Base-by-base conservation (phyloP, 2,888 invertebrate species). In the Dryobota labecula region DNA sequence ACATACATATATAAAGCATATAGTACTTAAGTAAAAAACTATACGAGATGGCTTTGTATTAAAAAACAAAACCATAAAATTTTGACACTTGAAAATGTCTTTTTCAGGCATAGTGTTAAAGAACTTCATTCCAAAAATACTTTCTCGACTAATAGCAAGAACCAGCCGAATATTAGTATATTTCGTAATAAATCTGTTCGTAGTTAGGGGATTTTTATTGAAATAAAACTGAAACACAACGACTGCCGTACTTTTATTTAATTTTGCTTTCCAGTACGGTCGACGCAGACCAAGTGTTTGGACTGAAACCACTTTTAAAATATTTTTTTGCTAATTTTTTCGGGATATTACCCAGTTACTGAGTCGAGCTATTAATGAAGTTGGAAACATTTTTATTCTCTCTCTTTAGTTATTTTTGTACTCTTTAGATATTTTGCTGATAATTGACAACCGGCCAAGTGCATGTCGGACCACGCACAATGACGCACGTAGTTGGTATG, bases 261-360 rank as follows among this genome's bases (percentile, higher is more conserved):
- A 66, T 54, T 71, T 64, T 18, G 0, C 20, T 20, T 60, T 43
- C 64, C 45, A 18, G 20, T 60, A 43, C 58, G 20, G 24, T 38
- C 63, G n/a, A 49, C 64, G 41, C 38, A n/a, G 24, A 49, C 53
- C 8, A 56, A 67, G 64, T 43, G 67, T 74, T 74, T 67, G 45
- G 8, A 73, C 33, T 63, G 30, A 47, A 80, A 70, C 30, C 38
- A 47, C 27, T 53, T 65, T 61, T 51, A 20, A 54, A 49, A 74
- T 51, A 20, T 30, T 63, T 43, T 20, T 49, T 45, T 24, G 15
- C 49, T 38, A 7, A 20, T 41, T 38, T 54, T 62, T 54, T 56
- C 36, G 0, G 0, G 20, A n/a, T 4, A 7, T 18, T 27, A n/a
- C 30, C 20, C 30, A 54, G 5, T 33, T 33, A 6, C 18, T 18